Percentiles rank a stretch among this genome's conserved stretches.
Evolutionary conservation across 2,797 vertebrate species (phyloP).

Genomic region (Phyllotis vaccarum): DNA sequence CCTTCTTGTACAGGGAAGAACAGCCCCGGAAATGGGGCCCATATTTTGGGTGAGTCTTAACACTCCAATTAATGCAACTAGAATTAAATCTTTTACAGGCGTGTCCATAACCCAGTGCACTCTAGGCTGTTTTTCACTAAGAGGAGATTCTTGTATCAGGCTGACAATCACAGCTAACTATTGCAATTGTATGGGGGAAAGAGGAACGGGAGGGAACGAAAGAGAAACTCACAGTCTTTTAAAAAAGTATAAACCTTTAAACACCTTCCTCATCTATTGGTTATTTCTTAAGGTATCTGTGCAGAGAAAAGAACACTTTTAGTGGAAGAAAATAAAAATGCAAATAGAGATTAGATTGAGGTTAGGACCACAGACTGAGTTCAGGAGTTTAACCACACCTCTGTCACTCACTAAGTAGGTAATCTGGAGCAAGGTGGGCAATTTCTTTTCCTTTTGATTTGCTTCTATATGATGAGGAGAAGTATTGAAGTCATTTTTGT

Average conservation of each 20-base stretch:
- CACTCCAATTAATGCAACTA: not conserved
- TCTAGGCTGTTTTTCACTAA: not conserved
- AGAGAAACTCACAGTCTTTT: not conserved
- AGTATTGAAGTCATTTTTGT: not conserved
- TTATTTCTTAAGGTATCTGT: not conserved
- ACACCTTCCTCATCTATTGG: not conserved
- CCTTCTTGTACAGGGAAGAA: not conserved
- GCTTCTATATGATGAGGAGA: not conserved
- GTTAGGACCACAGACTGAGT: not conserved
- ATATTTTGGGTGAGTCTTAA: not conserved
- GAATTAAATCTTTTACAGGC: not conserved
- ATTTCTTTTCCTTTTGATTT: not conserved
- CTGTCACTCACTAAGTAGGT: not conserved
- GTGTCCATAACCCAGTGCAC: not conserved
- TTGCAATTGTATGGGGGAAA: not conserved
- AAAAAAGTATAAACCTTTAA: not conserved
- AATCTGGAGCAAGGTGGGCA: not conserved
- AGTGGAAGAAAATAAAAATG: conserved; percentile 42
- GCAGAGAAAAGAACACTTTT: not conserved
- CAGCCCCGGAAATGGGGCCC: not conserved
- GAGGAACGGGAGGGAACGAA: not conserved
- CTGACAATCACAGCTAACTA: not conserved
- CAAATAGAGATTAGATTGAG: not conserved
- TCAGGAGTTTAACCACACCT: not conserved
- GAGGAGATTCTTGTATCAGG: not conserved